Evolutionary conservation across 2,888 invertebrate genomes (phyloP).

Genomic region (Megastigmus dorsalis): DNA sequence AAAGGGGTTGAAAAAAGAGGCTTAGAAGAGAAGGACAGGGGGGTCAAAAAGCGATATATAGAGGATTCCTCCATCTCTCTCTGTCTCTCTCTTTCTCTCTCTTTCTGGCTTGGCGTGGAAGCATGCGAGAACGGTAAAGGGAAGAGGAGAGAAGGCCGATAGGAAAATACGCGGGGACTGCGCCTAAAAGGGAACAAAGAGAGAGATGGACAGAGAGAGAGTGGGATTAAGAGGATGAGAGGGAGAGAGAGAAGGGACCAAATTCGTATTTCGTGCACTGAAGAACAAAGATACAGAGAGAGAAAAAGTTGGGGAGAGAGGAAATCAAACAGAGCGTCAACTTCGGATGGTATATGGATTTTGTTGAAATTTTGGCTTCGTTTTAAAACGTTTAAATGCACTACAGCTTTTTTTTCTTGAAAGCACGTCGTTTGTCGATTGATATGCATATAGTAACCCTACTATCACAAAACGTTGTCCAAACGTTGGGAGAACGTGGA

Average conservation of each 20-base stretch:
- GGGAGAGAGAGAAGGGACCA: constrained; percentile 32
- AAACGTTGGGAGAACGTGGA: no score
- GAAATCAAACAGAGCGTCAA: no score
- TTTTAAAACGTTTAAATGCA: no score
- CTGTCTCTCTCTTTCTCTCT: constrained; percentile 8
- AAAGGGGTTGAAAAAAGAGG: constrained; percentile 18
- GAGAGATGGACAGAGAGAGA: constrained; percentile 4
- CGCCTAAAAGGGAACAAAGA: constrained; percentile 20
- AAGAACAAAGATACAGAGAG: not conserved
- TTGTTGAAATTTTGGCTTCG: no score
- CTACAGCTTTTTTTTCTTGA: not conserved
- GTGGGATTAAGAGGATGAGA: constrained; percentile 26
- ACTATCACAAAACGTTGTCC: no score
- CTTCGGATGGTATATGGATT: no score
- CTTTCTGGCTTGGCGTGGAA: no score
- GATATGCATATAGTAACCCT: no score
- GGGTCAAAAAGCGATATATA: constrained; percentile 14
- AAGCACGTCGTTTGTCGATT: no score
- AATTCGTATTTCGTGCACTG: constrained; percentile 17
- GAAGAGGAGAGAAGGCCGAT: not conserved
- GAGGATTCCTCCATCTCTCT: not conserved
- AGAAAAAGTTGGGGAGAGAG: constrained; percentile 14
- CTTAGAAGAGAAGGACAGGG: not conserved
- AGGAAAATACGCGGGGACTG: not conserved
- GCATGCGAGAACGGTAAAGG: not conserved